Evolutionary conservation across 2,797 vertebrate species (phyloP), one percentile per base, ranked within the genome.

Genomic region (Chloroceryle amazona): DNA sequence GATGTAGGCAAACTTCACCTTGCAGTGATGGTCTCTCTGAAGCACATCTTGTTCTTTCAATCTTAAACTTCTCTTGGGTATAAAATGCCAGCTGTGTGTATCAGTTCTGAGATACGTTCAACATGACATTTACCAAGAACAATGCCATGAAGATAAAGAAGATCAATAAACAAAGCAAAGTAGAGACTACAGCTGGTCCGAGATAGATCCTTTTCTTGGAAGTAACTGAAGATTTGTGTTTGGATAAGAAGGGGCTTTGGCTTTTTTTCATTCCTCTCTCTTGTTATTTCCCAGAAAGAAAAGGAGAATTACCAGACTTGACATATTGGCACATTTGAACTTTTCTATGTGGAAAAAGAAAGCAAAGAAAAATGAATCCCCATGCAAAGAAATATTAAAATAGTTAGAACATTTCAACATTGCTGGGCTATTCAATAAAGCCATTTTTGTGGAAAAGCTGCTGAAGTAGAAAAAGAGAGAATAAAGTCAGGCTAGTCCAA

Each of bases 41-140:
- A 84, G 39, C 71, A 90, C 78, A 55, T 70, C 60, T 85, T 82
- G 41, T 51, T 73, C 86, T 82, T 95, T 91, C 89, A 93, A 3
- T 80, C 74, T 74, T 42, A 51, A 80, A 57, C 57, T 93, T 81
- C 93, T 85, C 86, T 29, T 19, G 93, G 84, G 74, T 74, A 78
- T 87, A 65, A 94, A 95, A 96, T 74, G 81, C 84, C 93, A 95
- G 18, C 71, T 80, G 26, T 46, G 84, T 71, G 31, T 66, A 75
- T 70, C 1, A 1, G 33, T 49, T 67, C 84, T 61, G 65, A 42
- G 78, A 28, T 21, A 55, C 15, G 70, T 74, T 93, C 81, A 49
- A 49, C 23, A 4, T 71, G 95, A 97, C 89, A 92, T 97, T 95
- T 95, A 92, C 78, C 66, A 66, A 92, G 89, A 62, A 79, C n/a